Percentiles rank a stretch among this genome's conserved stretches.
Evolutionary conservation across 2,113 vertebrate species (phyloP).

Genomic region (Otus sunia): DNA sequence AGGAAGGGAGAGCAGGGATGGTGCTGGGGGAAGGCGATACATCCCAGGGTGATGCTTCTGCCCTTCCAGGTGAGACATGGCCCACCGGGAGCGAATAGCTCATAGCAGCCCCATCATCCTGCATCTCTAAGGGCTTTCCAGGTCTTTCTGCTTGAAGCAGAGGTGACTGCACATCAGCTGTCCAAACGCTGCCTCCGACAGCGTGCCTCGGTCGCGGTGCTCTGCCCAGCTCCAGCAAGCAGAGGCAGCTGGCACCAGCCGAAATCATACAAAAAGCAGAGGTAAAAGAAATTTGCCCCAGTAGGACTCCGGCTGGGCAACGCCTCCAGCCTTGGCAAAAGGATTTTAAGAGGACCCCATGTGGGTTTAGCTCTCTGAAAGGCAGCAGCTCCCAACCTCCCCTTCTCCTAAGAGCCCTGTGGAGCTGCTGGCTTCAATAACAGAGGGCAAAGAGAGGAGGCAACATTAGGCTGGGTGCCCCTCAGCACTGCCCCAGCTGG

Average conservation of each 20-base stretch:
- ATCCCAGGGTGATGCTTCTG: background rate
- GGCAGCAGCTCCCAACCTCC: background rate
- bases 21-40: background rate
- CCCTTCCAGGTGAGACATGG: background rate
- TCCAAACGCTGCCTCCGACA: accelerated
- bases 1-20: background rate
- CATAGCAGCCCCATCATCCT: background rate
- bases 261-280: background rate
- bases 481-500: background rate
- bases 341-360: background rate
- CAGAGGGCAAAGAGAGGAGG: background rate
- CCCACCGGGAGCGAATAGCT: background rate
- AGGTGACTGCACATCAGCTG: background rate
- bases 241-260: background rate
- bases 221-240: background rate
- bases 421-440: background rate
- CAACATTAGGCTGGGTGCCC: background rate
- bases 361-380: background rate
- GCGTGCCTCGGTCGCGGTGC: accelerated
- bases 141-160: background rate
- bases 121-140: background rate
- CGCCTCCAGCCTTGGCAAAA: background rate
- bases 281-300: background rate
- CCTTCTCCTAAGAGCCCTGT: background rate
- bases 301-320: background rate